Percentiles rank a stretch among this genome's conserved stretches.
phyloP scores from a whole-genome alignment of 2,113 vertebrate genomes.

The Cacatua alba region DNA sequence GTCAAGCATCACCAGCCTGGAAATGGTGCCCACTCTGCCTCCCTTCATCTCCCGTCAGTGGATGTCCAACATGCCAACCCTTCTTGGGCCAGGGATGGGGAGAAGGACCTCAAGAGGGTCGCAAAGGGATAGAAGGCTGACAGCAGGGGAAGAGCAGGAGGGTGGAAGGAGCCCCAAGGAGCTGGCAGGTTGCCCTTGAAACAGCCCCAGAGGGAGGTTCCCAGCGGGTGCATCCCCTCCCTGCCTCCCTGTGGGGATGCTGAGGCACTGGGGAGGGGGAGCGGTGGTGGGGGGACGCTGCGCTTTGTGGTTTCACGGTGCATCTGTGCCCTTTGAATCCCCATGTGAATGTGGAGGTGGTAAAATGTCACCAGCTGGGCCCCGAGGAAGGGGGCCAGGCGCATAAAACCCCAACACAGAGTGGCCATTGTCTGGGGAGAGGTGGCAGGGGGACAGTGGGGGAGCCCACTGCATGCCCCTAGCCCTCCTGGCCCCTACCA shows the following conservation, averaged over 20 bases:
- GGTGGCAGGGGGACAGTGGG: not conserved
- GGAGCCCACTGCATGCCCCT: not conserved
- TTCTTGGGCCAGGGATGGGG: not conserved
- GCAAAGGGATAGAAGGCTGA: not conserved
- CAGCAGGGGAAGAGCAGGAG: not conserved
- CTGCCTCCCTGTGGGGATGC: not conserved
- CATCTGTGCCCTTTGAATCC: slow-evolving; percentile 65
- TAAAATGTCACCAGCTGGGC: slow-evolving; percentile 70
- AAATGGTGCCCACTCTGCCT: not conserved
- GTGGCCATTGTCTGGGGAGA: slow-evolving; percentile 1
- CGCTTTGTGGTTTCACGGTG: not conserved
- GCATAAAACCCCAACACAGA: slow-evolving; percentile 1
- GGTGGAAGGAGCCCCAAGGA: not conserved
- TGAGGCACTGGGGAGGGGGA: not conserved
- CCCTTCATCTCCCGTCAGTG: not conserved
- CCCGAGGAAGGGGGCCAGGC: not conserved
- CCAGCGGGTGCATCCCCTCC: not conserved
- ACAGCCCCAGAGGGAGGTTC: not conserved
- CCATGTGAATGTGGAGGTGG: slow-evolving; percentile 57
- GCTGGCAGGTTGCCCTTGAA: not conserved
- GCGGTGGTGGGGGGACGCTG: not conserved
- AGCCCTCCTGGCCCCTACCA: not conserved
- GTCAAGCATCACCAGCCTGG: not conserved
- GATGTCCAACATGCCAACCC: not conserved
- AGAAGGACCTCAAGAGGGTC: not conserved